Base-by-base conservation (phyloP, 2,113 vertebrate species). In the Eretmochelys imbricata region DNA sequence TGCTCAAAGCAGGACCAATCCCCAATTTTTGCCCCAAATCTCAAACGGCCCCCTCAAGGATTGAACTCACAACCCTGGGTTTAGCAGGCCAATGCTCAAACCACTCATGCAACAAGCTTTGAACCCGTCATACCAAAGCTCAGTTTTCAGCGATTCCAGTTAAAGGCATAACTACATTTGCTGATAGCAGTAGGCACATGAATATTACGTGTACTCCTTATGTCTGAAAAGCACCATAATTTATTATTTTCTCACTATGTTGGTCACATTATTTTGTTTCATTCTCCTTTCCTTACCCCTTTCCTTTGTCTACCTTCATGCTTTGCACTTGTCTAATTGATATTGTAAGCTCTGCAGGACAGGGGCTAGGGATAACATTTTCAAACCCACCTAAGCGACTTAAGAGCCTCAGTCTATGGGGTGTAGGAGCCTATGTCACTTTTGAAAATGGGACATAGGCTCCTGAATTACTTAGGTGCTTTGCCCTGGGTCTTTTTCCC, bases 141-240 rank as follows among this genome's bases (percentile, higher is more conserved):
- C 65, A 69, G 25, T 78, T 88, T 87, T 84, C 83, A 94, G 53
- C 69, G 80, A 62, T 85, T 90, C 49, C 27, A 25, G 87, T 93
- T 46, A 95, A 62, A 78, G 85, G 13, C 1, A 8, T 83, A 80
- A 27, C 24, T 27, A 2, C 42, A 1, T 84, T 95, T 94, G 50
- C 89, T 91, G 90, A 92, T 93, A 94, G 87, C 86, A 78, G 14
- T 48, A 38, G 90, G 75, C 94, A 89, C 35, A 88, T 65, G 78
- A 35, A 10, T 46, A 5, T 92, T 82, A 84, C 12, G 51, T 84
- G 84, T 57, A 89, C 0, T 95, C 81, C 35, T 54, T 19, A 22
- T 16, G 55, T 82, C 65, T 59, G 50, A 80, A 82, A 24, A 85
- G 5, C 3, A 2, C 8, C 50, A 1, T 27, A 69, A 89, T 24